Evolutionary conservation across 2,888 invertebrate species (phyloP).

Genomic region (Selenia dentaria): DNA sequence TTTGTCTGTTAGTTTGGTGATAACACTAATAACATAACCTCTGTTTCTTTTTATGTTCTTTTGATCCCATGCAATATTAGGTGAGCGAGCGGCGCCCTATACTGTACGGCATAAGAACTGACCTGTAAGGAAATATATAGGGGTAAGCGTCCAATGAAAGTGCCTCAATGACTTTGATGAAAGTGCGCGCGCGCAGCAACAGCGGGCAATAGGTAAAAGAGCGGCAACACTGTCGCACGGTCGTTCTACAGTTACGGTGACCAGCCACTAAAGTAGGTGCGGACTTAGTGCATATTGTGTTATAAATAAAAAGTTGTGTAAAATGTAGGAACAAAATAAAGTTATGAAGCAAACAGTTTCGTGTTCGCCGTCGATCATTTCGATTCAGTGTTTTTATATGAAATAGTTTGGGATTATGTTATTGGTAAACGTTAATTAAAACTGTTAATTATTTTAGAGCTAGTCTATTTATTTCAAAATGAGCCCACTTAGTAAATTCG

Average conservation of each 20-base stretch:
- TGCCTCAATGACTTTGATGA: slow-evolving; percentile 53
- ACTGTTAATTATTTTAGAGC: no score
- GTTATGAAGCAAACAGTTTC: background rate
- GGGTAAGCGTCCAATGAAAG: slow-evolving; percentile 57
- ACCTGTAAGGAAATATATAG: no score
- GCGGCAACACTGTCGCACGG: slow-evolving; percentile 57
- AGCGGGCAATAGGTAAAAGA: slow-evolving; percentile 61
- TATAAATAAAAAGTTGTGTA: background rate
- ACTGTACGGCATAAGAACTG: no score
- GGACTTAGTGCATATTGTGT: slow-evolving; percentile 5
- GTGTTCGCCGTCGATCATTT: background rate
- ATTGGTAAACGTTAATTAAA: no score
- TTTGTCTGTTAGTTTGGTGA: no score
- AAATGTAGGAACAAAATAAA: background rate
- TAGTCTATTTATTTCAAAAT: slow-evolving; percentile 55
- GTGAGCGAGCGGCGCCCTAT: no score
- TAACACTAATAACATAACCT: no score
- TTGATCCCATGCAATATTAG: no score
- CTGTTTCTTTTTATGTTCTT: no score
- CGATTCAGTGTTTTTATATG: background rate
- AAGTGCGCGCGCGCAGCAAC: slow-evolving; percentile 48
- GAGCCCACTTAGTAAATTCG: slow-evolving; percentile 86
- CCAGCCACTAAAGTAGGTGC: slow-evolving; percentile 4
- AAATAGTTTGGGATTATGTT: background rate
- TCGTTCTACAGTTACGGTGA: slow-evolving; percentile 34